phyloP scores from a whole-genome alignment of 2,888 invertebrate species.

The Andrena haemorrhoa region DNA sequence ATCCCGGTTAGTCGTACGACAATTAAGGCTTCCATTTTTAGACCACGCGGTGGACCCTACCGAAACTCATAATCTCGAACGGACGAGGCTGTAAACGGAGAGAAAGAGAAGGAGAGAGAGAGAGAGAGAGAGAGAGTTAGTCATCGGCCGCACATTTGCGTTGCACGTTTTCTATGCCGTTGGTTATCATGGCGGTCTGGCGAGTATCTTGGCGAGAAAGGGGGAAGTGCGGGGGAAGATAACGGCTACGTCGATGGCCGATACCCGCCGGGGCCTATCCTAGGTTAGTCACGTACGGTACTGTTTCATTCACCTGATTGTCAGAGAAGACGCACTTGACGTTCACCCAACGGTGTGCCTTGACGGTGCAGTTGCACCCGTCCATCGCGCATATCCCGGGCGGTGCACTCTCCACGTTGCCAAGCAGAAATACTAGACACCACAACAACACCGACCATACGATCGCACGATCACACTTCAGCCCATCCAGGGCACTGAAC shows the following conservation, averaged over 20 bases:
- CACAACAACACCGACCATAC: conserved; percentile 74
- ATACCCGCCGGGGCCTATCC: neutral
- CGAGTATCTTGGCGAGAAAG: conserved; percentile 4
- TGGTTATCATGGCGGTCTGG: conserved; percentile 29
- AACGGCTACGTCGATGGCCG: neutral
- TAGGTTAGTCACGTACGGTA: conserved; percentile 51
- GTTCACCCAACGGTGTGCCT: conserved; percentile 87
- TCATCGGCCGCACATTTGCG: conserved; percentile 50
- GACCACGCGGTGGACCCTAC: conserved; percentile 16
- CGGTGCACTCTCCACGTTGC: conserved; percentile 67
- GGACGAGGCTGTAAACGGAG: conserved; percentile 11
- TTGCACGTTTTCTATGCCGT: conserved; percentile 38
- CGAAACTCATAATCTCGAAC: conserved; percentile 25
- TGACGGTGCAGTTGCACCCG: conserved; percentile 88
- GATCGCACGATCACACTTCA: conserved; percentile 75
- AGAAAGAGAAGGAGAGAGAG: conserved; percentile 15
- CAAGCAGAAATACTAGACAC: conserved; percentile 68
- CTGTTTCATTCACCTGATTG: conserved; percentile 86
- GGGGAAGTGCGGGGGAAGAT: neutral
- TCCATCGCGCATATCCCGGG: conserved; percentile 86
- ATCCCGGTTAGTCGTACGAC: neutral
- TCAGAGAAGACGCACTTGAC: conserved; percentile 88
- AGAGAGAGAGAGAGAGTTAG: conserved; percentile 43
- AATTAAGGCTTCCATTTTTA: conserved; percentile 46
- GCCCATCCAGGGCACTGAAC: conserved; percentile 70